phyloP scores from a whole-genome alignment of 2,888 invertebrate genomes.

The Cosmorhoe ocellata region DNA sequence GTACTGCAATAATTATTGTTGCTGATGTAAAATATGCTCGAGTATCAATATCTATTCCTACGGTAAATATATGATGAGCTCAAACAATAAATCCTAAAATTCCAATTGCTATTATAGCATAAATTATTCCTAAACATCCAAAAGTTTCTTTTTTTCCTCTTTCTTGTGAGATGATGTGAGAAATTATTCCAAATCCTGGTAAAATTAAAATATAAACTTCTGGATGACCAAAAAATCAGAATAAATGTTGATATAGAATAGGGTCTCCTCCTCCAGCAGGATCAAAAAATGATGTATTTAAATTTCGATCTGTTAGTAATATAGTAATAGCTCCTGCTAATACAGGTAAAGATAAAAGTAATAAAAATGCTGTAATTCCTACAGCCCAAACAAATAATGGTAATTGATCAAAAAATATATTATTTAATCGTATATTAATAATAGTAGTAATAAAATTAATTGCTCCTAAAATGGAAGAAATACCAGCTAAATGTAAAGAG shows the following conservation, averaged over 20 bases:
- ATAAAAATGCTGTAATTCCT: constrained; percentile 72
- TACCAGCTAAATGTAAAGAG: constrained; percentile 88
- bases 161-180: constrained; percentile 89
- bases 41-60: constrained; percentile 92
- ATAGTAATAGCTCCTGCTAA: constrained; percentile 91
- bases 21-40: constrained; percentile 93
- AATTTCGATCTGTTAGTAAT: constrained; percentile 89
- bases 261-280: constrained; percentile 91
- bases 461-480: constrained; percentile 88
- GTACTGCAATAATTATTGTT: constrained; percentile 93
- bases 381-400: constrained; percentile 90
- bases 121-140: constrained; percentile 89
- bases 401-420: constrained; percentile 84
- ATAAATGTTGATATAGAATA: constrained; percentile 91
- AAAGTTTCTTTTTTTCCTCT: constrained; percentile 89
- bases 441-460: constrained; percentile 91
- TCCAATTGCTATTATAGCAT: constrained; percentile 92
- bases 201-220: constrained; percentile 94
- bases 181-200: constrained; percentile 91
- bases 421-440: constrained; percentile 86
- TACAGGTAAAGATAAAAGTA: constrained; percentile 87
- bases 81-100: constrained; percentile 92
- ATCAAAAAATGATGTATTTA: constrained; percentile 92
- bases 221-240: constrained; percentile 94
- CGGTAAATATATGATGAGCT: constrained; percentile 93